These are phyloP conservation scores for Macropus fuliginosus DNA, from an alignment of 2,797 vertebrate genomes.

Conservation along the genomic window DNA sequence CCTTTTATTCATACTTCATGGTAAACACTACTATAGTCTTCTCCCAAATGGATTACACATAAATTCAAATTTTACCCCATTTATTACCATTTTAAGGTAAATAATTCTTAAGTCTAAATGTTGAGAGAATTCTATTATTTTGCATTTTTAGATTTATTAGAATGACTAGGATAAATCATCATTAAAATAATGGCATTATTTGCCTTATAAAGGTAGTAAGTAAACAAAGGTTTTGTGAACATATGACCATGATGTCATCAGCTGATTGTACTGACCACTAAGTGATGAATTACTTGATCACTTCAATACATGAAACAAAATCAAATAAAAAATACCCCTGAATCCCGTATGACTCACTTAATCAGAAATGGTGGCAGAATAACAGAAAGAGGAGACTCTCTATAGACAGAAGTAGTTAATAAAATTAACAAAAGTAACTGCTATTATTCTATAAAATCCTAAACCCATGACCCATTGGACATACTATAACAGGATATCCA, in stretches of 20 bases:
- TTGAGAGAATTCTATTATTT: background rate
- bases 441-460: background rate
- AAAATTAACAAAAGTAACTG: too few relatives aligned
- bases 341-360: background rate
- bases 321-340: background rate
- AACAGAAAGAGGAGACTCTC: background rate
- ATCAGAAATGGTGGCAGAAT: background rate
- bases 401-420: background rate
- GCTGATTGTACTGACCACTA: background rate
- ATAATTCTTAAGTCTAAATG: background rate
- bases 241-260: background rate
- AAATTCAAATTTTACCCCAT: background rate
- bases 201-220: background rate
- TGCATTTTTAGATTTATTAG: background rate
- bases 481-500: background rate
- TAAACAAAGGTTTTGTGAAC: background rate
- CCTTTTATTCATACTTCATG: background rate
- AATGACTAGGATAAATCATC: background rate
- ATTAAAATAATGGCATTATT: background rate
- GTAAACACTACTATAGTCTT: background rate
- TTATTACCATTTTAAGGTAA: background rate
- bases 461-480: background rate
- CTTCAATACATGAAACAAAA: background rate
- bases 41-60: background rate
- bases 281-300: background rate